Base-by-base conservation (phyloP, 2,888 invertebrate species). In the Eueremaeus valkanovi region DNA sequence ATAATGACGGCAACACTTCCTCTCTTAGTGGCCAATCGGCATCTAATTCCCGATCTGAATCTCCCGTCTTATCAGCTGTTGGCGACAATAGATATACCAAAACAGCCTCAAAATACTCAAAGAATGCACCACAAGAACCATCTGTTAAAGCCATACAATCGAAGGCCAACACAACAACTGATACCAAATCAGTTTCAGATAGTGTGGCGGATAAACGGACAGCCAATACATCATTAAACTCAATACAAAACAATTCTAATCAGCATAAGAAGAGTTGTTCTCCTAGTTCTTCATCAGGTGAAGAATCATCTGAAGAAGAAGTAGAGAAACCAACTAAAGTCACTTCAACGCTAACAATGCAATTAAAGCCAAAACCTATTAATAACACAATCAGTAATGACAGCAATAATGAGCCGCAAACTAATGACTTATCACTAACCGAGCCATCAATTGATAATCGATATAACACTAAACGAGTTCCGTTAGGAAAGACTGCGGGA, bases 41-140 rank as follows among this genome's bases (percentile, higher is more conserved):
- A 21, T 70, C 70, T 70, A 70, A 70, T 70, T 70, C 70, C 70
- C 70, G 70, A 24, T 70, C 70, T 70, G 70, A 70, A 70, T 70
- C 70, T 70, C 70, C 70, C 45, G 70, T 70, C 21, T 61, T 16
- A 27, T 70, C 70, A 70, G 70, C 45, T 70, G 70, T 70, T 70
- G 70, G 40, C 45, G 29, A 45, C 70, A 21, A 1, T 45, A 40
- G 42, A 45, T 3, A 70, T 70, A 45, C 70, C 70, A 70, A 70
- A 42, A 16, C 58, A 58, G 16, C 18, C 49, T 45, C 55, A 55
- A 8, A 29, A 29, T 31, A 58, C 3, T 27, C 42, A 70, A 70
- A 70, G 29, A 42, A 24, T 24, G 27, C 40, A 16, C n/a, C 61
- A 31, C 31, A 61, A 61, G 61, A 61, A 31, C 29, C 21, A 29